Evolutionary conservation across 2,113 vertebrate species (phyloP).

Genomic region (Peromyscus polionotus): DNA sequence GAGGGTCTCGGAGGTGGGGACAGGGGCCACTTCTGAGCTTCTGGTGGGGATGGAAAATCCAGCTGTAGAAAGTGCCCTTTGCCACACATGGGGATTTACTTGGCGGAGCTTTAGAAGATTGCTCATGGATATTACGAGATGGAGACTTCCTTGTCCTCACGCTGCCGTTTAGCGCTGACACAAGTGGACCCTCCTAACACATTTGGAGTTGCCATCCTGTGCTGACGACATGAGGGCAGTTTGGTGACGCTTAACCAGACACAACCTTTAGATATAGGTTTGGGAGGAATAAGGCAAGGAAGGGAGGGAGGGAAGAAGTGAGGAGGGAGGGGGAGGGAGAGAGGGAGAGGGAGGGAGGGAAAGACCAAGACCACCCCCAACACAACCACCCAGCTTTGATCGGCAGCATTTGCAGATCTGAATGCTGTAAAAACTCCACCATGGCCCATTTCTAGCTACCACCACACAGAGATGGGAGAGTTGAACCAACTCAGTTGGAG

Average conservation of each 20-base stretch:
- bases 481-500: background rate
- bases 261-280: background rate
- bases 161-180: background rate
- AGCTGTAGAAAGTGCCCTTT: background rate
- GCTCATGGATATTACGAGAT: background rate
- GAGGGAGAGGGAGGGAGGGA: background rate
- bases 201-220: background rate
- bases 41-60: background rate
- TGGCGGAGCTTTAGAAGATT: background rate
- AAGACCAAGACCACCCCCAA: background rate
- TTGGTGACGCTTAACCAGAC: background rate
- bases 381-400: background rate
- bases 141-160: background rate
- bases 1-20: background rate
- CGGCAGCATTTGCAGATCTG: constrained; percentile 6
- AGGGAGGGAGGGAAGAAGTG: too few relatives aligned
- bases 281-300: background rate
- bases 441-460: constrained; percentile 27
- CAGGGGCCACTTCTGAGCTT: background rate
- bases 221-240: background rate
- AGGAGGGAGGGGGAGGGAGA: background rate
- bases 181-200: background rate
- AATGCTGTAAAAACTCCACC: background rate
- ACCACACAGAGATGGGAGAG: background rate
- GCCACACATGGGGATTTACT: background rate